Evolutionary conservation across 2,113 vertebrate species (phyloP), one percentile per base, ranked within the genome.

Genomic region (Vulpes ferrilata): DNA sequence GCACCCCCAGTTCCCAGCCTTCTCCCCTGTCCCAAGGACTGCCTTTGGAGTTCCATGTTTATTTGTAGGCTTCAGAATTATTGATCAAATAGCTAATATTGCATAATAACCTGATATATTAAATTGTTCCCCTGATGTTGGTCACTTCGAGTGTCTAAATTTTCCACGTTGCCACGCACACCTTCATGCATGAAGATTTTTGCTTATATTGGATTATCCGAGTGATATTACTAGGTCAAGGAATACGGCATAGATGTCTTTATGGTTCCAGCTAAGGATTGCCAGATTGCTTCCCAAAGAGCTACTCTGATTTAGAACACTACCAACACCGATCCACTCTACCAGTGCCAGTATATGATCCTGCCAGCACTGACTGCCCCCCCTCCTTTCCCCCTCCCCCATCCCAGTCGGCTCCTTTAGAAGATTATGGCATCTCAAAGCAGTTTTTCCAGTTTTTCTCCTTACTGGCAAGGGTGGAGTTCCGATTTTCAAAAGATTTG

Each of bases 371-470:
- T 32, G 79, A 20, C 35, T 35, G 2, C 55, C 38, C 35, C 38
- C 22, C 69, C 3, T 30, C 73, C 74, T 27, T n/a, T 0, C 51
- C 32, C 22, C 69, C 32, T 30, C 38, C 74, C n/a, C n/a, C 51
- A 5, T 55, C 38, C 4, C 55, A n/a, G 25, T 62, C 84, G 80
- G 81, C 89, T 88, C 6, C 74, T 95, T 90, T 94, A 59, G 62
- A 71, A 79, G 38, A 76, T 95, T 82, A n/a, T 65, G 82, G 23
- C 23, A 81, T 84, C 86, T 88, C 69, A 64, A 62, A 80, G 81
- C 81, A 80, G 64, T 73, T 92, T 92, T 83, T 64, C 71, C n/a
- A 82, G 60, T 92, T 92, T 92, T 90, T 53, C 97, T 94, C 64
- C 38, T 88, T 84, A 23, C 80, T 69, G 83, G 76, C 80, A 67